phyloP scores from a whole-genome alignment of 2,113 vertebrate genomes.

The Pagrus major region DNA sequence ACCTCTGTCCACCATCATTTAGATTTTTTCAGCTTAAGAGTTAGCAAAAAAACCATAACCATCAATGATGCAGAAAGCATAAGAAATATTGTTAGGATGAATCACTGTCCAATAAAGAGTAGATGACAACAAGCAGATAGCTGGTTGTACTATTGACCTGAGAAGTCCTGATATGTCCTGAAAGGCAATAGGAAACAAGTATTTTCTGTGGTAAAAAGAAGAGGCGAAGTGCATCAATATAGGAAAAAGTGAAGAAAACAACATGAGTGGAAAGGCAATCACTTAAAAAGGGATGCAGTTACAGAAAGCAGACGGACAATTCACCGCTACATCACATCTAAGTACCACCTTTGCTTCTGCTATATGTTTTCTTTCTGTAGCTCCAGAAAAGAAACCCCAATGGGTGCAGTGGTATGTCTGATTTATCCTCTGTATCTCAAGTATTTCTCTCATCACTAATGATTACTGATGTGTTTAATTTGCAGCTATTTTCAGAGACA shows the following conservation, averaged over 20 bases:
- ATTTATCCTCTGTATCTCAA: neutral
- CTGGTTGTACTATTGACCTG: neutral
- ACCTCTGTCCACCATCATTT: neutral
- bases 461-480: neutral
- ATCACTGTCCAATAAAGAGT: neutral
- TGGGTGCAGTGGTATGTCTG: neutral
- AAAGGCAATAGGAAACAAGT: neutral
- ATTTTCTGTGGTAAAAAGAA: neutral
- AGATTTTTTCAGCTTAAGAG: no score
- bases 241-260: neutral
- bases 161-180: neutral
- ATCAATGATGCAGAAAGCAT: no score
- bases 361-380: neutral
- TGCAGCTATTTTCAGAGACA: neutral
- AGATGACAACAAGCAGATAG: neutral
- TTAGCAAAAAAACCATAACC: no score
- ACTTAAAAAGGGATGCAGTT: neutral
- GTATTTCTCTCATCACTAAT: neutral
- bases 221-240: neutral
- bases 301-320: neutral
- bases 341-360: neutral
- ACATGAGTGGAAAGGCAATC: neutral
- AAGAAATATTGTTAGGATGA: neutral
- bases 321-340: neutral
- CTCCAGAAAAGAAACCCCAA: neutral